Evolutionary conservation across 1,140 invertebrate genomes (phyloP).

Genomic region (Brachionus calyciflorus): DNA sequence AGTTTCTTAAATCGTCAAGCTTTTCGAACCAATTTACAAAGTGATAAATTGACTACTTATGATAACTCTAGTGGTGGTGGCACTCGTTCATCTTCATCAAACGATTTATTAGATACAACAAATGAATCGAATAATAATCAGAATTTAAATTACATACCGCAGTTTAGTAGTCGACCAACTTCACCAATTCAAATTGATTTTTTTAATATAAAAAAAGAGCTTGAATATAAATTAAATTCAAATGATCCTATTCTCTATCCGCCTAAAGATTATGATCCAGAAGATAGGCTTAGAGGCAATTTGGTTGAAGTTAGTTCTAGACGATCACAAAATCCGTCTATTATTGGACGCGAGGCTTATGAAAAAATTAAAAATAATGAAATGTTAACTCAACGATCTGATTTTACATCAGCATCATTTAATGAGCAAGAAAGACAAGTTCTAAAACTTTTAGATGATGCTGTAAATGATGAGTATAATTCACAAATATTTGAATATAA

Average conservation of each 20-base stretch:
- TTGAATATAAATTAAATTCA: conserved; percentile 14
- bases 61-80: conserved; percentile 20
- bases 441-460: conserved; percentile 10
- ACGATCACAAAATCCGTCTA: conserved; percentile 20
- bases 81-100: conserved; percentile 14
- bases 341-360: not conserved
- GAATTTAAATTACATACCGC: not conserved
- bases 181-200: conserved; percentile 12
- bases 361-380: not conserved
- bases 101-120: not conserved
- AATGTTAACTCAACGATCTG: not conserved
- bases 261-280: conserved; percentile 6
- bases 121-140: not conserved
- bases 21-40: not conserved
- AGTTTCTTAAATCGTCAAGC: conserved; percentile 6
- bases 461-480: not conserved
- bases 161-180: not conserved
- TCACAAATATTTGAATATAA: not conserved
- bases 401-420: conserved; percentile 28
- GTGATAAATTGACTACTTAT: not conserved
- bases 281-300: conserved; percentile 19
- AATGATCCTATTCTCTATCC: conserved; percentile 15
- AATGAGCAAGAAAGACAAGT: conserved; percentile 13
- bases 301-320: not conserved
- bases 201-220: conserved; percentile 21